Base-by-base conservation (phyloP, 2,888 invertebrate genomes). In the Eristalis tenax region DNA sequence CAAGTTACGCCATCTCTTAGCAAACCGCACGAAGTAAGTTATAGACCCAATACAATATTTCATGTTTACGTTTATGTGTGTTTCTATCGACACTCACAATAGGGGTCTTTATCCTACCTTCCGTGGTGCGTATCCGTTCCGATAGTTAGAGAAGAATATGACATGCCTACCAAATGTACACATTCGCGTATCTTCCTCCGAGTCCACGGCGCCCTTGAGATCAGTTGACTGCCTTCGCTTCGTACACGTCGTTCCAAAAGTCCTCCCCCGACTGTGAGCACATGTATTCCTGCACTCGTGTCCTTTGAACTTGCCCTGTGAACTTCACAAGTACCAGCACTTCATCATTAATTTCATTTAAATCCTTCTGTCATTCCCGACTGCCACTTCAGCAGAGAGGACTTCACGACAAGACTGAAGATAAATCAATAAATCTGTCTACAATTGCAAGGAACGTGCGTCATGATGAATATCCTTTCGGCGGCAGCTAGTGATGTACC, bases 371-470 rank as follows among this genome's bases (percentile, higher is more conserved):
- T 50, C 50, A 50, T 8, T 18, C 18, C n/a, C 18, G 18, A 18
- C 18, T 50, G 18, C 50, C 18, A 8, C 50, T 50, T n/a, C 18
- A 18, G 18, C 50, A 50, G 5, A 18, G 18, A 18, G 38, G 38
- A 38, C 38, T 13, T 38, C 38, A 38, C 2, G 38, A 38, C 38
- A 38, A 38, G 50, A 15, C 28, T 61, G 15, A 13, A 28, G 28
- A 28, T 61, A 28, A 61, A 61, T 61, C 61, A 61, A 61, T 61
- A 61, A 61, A 61, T 26, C 61, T 26, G 61, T 61, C 23, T 61
- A 50, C 50, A 50, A 50, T 1, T n/a, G 50, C 50, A 18, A 10
- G 50, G n/a, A 50, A 8, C 50, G 50, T 50, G 50, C 50, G 6
- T 18, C 50, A 18, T 18, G 50, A 50, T 50, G 50, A 50, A 18